Percentiles rank a stretch among this genome's conserved stretches.
These are phyloP conservation scores for Coccyzus lansbergi DNA, from an alignment of 2,797 vertebrate genomes.

Conservation along the genomic window DNA sequence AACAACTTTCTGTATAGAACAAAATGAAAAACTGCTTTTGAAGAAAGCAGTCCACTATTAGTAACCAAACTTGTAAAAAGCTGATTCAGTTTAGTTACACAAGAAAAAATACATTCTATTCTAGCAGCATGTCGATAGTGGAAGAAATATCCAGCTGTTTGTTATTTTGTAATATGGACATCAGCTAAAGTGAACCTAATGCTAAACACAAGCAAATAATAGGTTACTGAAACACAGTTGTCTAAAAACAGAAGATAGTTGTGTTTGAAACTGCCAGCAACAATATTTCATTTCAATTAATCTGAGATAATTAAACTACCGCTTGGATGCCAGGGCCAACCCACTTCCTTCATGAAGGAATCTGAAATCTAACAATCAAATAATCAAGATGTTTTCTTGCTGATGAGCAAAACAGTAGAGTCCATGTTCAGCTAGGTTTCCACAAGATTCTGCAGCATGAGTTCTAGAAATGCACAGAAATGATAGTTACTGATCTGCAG, in stretches of 20 bases:
- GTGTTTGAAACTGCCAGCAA: background rate
- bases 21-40: background rate
- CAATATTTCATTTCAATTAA: background rate
- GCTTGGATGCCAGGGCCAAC: background rate
- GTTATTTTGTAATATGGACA: background rate
- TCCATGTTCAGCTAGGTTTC: background rate
- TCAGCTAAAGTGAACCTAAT: background rate
- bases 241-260: background rate
- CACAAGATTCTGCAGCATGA: background rate
- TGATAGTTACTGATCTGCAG: background rate
- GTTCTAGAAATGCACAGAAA: background rate
- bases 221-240: background rate
- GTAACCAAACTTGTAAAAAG: background rate
- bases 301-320: background rate
- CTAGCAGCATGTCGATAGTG: background rate
- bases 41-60: background rate
- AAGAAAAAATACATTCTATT: background rate
- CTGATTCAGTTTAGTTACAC: background rate
- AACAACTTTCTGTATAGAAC: background rate
- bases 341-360: background rate
- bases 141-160: background rate
- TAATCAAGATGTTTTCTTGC: background rate
- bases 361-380: background rate
- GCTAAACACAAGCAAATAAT: background rate
- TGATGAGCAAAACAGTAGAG: background rate